These are phyloP conservation scores for Tenthredo livida DNA, from an alignment of 2,888 invertebrate species.

Conservation along the genomic window DNA sequence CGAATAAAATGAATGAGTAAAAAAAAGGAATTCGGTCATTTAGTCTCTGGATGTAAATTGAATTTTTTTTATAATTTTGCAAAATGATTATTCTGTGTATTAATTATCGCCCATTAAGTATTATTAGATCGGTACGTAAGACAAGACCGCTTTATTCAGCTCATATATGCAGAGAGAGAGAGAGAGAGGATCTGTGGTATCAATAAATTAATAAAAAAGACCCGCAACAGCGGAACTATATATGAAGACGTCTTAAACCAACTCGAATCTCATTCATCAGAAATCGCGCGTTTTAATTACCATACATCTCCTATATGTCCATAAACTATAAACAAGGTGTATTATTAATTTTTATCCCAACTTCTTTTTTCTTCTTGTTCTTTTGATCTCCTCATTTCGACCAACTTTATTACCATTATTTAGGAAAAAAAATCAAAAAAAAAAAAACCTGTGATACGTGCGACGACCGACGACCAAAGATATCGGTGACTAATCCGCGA, in stretches of 20 bases:
- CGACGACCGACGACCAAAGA: not conserved
- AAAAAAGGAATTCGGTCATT: no score
- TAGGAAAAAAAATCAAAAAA: not conserved
- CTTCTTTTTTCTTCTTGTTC: not conserved
- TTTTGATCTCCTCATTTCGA: not conserved
- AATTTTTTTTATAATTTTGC: not conserved
- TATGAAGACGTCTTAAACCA: not conserved
- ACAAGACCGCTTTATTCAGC: not conserved
- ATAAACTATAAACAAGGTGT: not conserved
- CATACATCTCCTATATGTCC: not conserved
- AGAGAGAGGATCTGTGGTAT: not conserved
- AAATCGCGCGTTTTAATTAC: not conserved
- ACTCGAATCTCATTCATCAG: slow-evolving; percentile 1
- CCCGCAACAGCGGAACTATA: not conserved
- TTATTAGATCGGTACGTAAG: slow-evolving; percentile 25
- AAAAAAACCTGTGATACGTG: not conserved
- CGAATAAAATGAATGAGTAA: no score
- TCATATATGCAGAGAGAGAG: not conserved
- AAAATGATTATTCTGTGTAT: not conserved
- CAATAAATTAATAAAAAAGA: slow-evolving; percentile 22
- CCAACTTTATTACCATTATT: not conserved
- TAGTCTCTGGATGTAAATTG: no score
- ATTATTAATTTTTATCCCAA: not conserved
- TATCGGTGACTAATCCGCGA: slow-evolving; percentile 9
- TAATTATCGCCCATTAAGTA: slow-evolving; percentile 1